Base-by-base conservation (phyloP, 1,140 invertebrate species). In the Achatina immaculata region DNA sequence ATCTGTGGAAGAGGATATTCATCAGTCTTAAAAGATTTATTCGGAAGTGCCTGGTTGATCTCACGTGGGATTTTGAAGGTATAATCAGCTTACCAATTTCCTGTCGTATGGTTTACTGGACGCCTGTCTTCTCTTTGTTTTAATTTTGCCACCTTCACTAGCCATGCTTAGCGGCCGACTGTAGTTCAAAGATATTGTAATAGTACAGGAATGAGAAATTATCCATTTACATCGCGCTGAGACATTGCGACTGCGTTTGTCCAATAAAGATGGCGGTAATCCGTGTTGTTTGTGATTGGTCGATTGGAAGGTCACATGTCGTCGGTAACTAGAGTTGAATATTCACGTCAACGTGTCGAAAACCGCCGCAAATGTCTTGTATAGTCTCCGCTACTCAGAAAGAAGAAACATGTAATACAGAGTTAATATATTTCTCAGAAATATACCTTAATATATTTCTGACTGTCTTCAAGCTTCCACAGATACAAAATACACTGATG, bases 241-340 rank as follows among this genome's bases (percentile, higher is more conserved):
- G 55, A 62, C 75, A 78, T 78, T 78, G 36, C 66, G 75, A 28
- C 71, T 78, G 38, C 40, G 16, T 24, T n/a, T 78, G 3, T 24
- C 58, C 38, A 42, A 66, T 28, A 78, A 78, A 78, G 75, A 78
- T 78, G 75, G 75, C 75, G 75, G 75, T 38, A 78, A 78, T 78
- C 65, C 55, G 66, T 62, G 55, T 78, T 34, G 28, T 21, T 28
- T 48, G 19, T 43, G 55, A 78, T 78, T 78, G 75, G 75, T 78
- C 31, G 36, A 78, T 65, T 78, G 66, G 55, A 78, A 51, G 43
- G 75, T 78, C 75, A 78, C 75, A 43, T 78, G 75, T 65, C 7
- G 42, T 62, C 51, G 21, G 58, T 65, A 31, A 51, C 6, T 51
- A 2, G 65, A 55, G 51, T 65, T 76, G 31, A 51, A 58, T 31